Evolutionary conservation across 2,888 invertebrate species (phyloP).

Genomic region (Nephrotoma appendiculata): DNA sequence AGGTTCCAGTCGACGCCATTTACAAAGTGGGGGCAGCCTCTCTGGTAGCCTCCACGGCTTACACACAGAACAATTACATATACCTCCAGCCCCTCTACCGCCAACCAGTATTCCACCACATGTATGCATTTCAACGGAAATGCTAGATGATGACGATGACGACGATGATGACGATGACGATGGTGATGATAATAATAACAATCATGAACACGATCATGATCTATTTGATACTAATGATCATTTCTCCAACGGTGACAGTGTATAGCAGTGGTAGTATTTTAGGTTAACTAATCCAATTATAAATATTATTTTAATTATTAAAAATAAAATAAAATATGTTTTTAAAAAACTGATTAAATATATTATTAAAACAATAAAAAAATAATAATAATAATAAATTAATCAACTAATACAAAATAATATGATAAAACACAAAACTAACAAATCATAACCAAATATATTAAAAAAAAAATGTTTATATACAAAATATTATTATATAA

Average conservation of each 20-base stretch:
- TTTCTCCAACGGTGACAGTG: conserved; percentile 5
- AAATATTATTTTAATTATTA: not conserved
- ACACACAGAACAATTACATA: conserved; percentile 29
- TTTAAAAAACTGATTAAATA: not conserved
- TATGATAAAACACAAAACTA: not conserved
- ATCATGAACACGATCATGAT: conserved; percentile 17
- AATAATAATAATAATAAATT: not conserved
- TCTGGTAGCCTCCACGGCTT: conserved; percentile 33
- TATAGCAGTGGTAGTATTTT: conserved; percentile 5
- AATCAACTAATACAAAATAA: not conserved
- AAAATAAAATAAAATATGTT: not conserved
- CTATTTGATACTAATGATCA: not conserved
- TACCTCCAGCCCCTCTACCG: conserved; percentile 33
- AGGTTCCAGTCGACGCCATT: conserved; percentile 32
- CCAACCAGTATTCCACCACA: conserved; percentile 33
- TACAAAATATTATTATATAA: not conserved
- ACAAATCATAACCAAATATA: not conserved
- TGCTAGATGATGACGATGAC: not conserved
- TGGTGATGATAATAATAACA: conserved; percentile 20
- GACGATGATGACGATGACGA: conserved; percentile 13
- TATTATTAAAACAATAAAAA: not conserved
- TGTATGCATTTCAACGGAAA: conserved; percentile 27
- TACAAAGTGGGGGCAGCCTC: conserved; percentile 29
- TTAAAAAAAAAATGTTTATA: not conserved
- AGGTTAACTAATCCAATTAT: not conserved